Evolutionary conservation across 2,888 invertebrate species (phyloP), one percentile per base, ranked within the genome.

Genomic region (Cerastis rubricosa): DNA sequence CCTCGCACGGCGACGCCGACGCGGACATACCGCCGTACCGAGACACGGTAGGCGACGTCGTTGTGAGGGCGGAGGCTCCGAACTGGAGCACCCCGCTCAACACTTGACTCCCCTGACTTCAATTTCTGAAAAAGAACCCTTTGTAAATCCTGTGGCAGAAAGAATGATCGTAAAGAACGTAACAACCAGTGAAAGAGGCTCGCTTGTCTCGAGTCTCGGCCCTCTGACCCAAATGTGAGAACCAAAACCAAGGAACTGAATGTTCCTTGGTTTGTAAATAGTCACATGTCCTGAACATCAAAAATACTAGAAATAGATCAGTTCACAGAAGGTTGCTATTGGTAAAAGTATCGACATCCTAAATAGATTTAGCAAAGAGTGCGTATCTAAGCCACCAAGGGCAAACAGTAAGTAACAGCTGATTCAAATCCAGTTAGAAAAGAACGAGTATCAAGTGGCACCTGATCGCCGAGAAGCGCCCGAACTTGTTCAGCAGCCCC

Each of bases 381-480:
- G 64, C 76, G 35, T 83, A 82, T 87, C 84, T 87, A 86, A 90
- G 88, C 87, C 85, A 85, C 86, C 90, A 91, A 92, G 93, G 93
- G 91, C 92, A 91, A 91, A 88, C 91, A 90, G 92, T 90, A 94
- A 93, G 91, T 89, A 94, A 93, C 96, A 96, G 96, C 96, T 96
- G 96, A 95, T 95, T 90, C 90, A 89, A 94, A 94, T 95, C 95
- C 96, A 95, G 96, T 96, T 96, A 96, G 96, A 95, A 94, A 93
- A 94, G 96, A 95, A 96, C 96, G 91, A 94, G 96, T 95, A 95
- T 95, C 93, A 93, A 94, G 94, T 94, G 94, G 94, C 95, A 96
- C 95, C 95, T 95, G 95, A 95, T 92, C 92, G 94, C 90, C 93
- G 93, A 93, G 94, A 94, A 95, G 95, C 94, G 95, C 92, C 95